Conservation (phyloP, 2,113 vertebrate genomes). For the Mustela lutreola region DNA sequence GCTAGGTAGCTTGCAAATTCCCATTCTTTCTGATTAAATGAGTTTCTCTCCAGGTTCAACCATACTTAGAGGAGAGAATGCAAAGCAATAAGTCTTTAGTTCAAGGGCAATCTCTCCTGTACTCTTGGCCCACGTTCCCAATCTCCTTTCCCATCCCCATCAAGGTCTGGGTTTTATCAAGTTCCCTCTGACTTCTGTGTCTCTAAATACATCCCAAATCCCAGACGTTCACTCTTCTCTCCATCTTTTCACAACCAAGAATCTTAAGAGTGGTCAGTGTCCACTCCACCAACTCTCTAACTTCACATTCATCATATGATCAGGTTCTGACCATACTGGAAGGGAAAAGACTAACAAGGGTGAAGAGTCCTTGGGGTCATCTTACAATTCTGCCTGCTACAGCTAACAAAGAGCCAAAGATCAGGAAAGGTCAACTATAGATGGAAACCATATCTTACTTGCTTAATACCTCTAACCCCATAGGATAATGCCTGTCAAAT, state of each 20-base stretch:
- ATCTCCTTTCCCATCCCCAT: neutral
- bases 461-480: neutral
- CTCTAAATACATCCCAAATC: neutral
- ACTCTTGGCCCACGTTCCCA: no score
- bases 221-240: neutral
- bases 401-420: neutral
- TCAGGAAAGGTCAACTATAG: neutral
- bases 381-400: neutral
- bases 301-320: neutral
- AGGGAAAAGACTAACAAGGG: neutral
- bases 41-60: neutral
- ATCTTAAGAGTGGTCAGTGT: neutral
- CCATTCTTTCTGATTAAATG: neutral
- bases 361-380: neutral
- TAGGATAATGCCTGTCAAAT: neutral
- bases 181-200: neutral
- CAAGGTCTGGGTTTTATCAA: neutral
- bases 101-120: neutral
- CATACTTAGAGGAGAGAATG: neutral
- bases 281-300: neutral
- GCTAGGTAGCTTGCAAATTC: neutral
- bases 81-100: neutral
- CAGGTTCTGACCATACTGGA: neutral
- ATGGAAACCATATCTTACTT: neutral
- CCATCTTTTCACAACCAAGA: neutral